Evolutionary conservation across 2,888 invertebrate species (phyloP).

Genomic region (Chelonus formosanus): DNA sequence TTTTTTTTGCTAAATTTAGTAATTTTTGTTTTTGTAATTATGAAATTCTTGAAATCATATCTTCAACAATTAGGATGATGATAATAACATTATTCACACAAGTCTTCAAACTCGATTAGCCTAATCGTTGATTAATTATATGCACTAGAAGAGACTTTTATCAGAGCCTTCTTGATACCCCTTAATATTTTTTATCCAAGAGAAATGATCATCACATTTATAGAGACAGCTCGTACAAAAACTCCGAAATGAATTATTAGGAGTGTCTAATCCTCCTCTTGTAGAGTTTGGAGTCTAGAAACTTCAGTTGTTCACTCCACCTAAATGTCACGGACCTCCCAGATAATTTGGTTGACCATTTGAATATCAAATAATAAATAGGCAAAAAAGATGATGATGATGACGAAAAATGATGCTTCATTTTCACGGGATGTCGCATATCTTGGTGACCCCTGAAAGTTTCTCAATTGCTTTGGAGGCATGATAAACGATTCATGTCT

Average conservation of each 20-base stretch:
- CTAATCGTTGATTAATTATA: slow-evolving; percentile 44
- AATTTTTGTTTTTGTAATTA: background rate
- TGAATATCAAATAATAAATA: too few species aligned
- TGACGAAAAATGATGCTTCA: slow-evolving; percentile 15
- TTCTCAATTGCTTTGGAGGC: slow-evolving; percentile 34
- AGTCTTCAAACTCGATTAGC: slow-evolving; percentile 36
- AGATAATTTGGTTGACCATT: too few species aligned
- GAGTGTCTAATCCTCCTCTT: too few species aligned
- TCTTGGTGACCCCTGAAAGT: slow-evolving; percentile 11
- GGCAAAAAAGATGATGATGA: slow-evolving; percentile 27
- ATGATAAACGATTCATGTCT: slow-evolving; percentile 21
- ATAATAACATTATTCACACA: background rate
- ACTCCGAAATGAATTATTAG: too few species aligned
- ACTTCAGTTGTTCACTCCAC: too few species aligned
- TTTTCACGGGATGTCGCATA: slow-evolving; percentile 2
- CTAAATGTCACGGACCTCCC: too few species aligned
- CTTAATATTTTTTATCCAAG: too few species aligned
- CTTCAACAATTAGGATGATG: background rate
- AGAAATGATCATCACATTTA: too few species aligned
- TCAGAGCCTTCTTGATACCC: background rate
- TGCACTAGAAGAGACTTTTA: background rate
- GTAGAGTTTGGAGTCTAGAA: too few species aligned
- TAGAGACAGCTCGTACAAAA: too few species aligned
- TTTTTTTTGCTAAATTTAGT: too few species aligned
- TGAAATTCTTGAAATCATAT: background rate